Percentiles rank a stretch among this genome's conserved stretches.
Evolutionary conservation across 2,888 invertebrate species (phyloP).

Genomic region (Apomyelois bistriatella): DNA sequence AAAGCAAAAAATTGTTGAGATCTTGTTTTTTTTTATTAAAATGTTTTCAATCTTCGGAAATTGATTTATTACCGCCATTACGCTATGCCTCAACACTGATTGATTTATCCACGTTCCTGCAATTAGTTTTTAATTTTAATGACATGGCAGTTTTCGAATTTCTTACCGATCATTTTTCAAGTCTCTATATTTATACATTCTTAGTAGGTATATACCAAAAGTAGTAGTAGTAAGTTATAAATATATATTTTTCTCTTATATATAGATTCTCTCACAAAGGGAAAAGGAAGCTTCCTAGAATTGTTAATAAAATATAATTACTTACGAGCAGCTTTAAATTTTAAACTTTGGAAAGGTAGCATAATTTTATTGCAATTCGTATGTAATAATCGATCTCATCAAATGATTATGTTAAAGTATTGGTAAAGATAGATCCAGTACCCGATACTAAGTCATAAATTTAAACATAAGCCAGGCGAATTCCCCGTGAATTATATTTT

Average conservation of each 20-base stretch:
- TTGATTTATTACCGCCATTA: not conserved
- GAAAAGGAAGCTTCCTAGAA: too few species aligned
- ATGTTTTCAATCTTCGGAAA: conserved; percentile 1
- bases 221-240: too few species aligned
- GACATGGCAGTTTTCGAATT: not conserved
- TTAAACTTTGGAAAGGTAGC: too few species aligned
- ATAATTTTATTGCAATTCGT: too few species aligned
- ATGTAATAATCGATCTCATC: too few species aligned
- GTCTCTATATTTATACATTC: not conserved
- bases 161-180: not conserved
- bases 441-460: conserved; percentile 2
- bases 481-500: not conserved
- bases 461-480: not conserved
- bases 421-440: too few species aligned
- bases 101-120: not conserved
- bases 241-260: too few species aligned
- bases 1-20: not conserved
- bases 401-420: too few species aligned
- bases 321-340: too few species aligned
- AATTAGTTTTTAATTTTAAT: conserved; percentile 5
- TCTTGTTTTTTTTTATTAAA: not conserved
- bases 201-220: not conserved
- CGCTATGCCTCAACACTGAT: conserved; percentile 2
- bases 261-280: too few species aligned
- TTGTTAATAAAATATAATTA: too few species aligned